Evolutionary conservation across 2,113 vertebrate species (phyloP).

Genomic region (Oncorhynchus tshawytscha): DNA sequence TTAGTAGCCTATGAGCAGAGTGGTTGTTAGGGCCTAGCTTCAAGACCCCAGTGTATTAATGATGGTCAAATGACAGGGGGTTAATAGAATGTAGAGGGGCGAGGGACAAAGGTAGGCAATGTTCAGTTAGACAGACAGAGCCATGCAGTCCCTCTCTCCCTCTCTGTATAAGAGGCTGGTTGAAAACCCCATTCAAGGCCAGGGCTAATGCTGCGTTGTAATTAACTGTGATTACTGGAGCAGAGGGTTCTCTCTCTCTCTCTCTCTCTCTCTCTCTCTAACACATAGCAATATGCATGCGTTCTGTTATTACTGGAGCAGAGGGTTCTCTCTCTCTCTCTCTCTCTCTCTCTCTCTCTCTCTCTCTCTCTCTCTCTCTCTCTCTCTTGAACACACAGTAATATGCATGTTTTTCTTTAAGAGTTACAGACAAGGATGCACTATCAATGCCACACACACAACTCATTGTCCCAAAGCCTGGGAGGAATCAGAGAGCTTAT

Average conservation of each 20-base stretch:
- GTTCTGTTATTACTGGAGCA: no score
- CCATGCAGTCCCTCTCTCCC: background rate
- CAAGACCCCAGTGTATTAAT: slow-evolving; percentile 57
- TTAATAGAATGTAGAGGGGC: slow-evolving; percentile 72
- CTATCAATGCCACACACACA: no score
- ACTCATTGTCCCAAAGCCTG: no score
- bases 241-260: slow-evolving; percentile 52
- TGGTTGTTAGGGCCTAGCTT: slow-evolving; percentile 54
- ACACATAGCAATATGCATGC: no score
- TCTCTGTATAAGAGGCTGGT: slow-evolving; percentile 63
- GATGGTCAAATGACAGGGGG: slow-evolving; percentile 75
- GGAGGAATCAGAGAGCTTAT: no score
- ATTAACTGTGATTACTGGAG: slow-evolving; percentile 84
- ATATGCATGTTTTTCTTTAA: no score
- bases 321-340: no score
- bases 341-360: no score
- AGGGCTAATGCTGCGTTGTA: slow-evolving; percentile 74
- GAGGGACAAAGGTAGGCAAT: slow-evolving; percentile 79
- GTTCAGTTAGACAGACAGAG: slow-evolving; percentile 63
- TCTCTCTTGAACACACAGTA: no score
- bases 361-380: no score
- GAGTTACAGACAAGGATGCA: no score
- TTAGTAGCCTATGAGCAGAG: slow-evolving; percentile 57
- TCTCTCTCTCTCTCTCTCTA: background rate
- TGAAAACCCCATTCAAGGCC: slow-evolving; percentile 77